Conservation (phyloP, 2,888 invertebrate species). For the Acrocyrtus sp. region DNA sequence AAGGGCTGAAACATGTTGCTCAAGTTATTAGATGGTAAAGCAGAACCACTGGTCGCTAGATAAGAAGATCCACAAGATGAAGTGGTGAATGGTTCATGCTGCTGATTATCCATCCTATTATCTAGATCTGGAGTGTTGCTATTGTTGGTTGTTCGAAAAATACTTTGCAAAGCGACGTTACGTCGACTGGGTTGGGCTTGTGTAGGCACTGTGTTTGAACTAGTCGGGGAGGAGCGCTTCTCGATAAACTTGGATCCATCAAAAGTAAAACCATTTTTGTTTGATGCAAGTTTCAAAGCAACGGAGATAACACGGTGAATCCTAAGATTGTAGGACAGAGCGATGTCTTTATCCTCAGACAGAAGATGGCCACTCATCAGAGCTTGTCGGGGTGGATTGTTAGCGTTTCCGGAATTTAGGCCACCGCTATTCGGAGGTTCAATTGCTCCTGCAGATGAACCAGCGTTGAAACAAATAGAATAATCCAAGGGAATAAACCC, state of each 20-base stretch:
- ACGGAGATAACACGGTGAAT: conserved; percentile 42
- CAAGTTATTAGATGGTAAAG: conserved; percentile 24
- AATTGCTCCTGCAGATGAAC: conserved; percentile 39
- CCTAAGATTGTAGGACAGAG: conserved; percentile 35
- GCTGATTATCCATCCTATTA: conserved; percentile 23
- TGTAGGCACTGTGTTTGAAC: conserved; percentile 19
- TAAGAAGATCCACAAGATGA: conserved; percentile 9
- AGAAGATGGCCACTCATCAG: conserved; percentile 37
- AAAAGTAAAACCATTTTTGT: conserved; percentile 30
- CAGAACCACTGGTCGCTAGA: conserved; percentile 11
- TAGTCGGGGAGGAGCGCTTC: conserved; percentile 5
- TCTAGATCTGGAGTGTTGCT: conserved; percentile 15
- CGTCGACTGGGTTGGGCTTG: conserved; percentile 52
- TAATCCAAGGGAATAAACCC: conserved; percentile 60
- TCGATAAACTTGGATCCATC: conserved; percentile 43
- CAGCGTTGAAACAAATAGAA: conserved; percentile 42
- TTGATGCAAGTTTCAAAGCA: conserved; percentile 35
- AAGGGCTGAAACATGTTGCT: conserved; percentile 29
- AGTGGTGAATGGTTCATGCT: conserved; percentile 12
- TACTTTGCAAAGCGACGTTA: conserved; percentile 61
- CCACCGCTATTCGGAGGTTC: conserved; percentile 32
- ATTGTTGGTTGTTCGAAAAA: conserved; percentile 53
- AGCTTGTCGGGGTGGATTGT: conserved; percentile 33
- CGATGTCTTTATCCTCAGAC: conserved; percentile 38
- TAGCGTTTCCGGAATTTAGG: neutral